Percentiles rank a stretch among this genome's conserved stretches.
Conservation (phyloP, 2,113 vertebrate species). For the Guaruba guarouba region DNA sequence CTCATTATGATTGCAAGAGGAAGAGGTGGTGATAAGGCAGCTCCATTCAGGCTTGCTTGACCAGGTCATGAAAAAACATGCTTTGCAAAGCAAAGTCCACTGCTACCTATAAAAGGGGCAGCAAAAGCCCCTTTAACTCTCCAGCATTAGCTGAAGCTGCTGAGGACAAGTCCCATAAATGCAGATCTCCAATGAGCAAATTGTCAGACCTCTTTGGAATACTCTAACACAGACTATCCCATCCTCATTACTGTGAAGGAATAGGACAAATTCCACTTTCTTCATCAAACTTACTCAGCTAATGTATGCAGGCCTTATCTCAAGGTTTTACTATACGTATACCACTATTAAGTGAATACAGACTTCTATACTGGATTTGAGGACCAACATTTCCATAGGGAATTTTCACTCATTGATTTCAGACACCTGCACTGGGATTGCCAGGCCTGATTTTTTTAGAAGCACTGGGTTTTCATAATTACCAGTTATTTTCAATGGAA, state of each 20-base stretch:
- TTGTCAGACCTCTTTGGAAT: not conserved
- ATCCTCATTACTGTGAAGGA: not conserved
- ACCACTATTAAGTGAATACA: not conserved
- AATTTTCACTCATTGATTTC: not conserved
- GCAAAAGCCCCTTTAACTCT: not conserved
- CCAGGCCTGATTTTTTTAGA: not conserved
- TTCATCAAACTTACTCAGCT: not conserved
- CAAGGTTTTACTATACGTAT: not conserved
- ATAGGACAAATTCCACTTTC: not conserved
- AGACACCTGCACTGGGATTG: not conserved
- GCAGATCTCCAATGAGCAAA: not conserved
- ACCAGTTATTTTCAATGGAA: not conserved
- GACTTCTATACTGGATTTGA: not conserved
- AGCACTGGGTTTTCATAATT: not conserved
- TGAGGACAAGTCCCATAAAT: accelerated
- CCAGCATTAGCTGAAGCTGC: not conserved
- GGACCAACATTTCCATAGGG: not conserved
- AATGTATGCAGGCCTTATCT: not conserved
- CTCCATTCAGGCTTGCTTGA: not conserved
- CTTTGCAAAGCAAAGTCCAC: not conserved
- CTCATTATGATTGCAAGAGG: not conserved
- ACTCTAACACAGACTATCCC: not conserved
- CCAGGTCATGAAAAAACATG: accelerated
- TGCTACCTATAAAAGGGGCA: not conserved
- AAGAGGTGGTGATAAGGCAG: not conserved